These are phyloP conservation scores for Girardia tigrina DNA, from an alignment of 2,888 invertebrate genomes.

Conservation along the genomic window DNA sequence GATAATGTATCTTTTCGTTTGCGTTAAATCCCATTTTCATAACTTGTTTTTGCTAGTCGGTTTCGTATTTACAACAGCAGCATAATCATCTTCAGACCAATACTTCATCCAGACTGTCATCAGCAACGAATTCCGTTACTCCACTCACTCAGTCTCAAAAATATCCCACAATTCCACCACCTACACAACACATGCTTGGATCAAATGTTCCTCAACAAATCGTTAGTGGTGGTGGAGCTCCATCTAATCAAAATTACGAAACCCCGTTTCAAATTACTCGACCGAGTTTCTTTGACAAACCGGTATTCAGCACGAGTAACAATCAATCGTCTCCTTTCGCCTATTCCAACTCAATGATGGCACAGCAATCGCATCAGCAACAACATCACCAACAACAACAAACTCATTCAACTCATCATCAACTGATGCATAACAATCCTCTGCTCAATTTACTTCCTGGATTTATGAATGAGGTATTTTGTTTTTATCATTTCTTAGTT, in stretches of 20 bases:
- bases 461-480: not conserved
- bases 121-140: no score
- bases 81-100: not conserved
- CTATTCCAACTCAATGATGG: not conserved
- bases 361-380: not conserved
- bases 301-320: not conserved
- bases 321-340: not conserved
- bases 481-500: no score
- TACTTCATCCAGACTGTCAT: not conserved
- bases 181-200: not conserved
- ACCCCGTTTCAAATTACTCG: not conserved
- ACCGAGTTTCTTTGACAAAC: not conserved
- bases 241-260: not conserved
- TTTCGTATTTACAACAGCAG: not conserved
- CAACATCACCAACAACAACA: not conserved
- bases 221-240: no score
- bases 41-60: not conserved
- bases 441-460: not conserved
- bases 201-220: not conserved
- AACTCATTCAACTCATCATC: no score
- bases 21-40: no score
- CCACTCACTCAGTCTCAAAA: not conserved
- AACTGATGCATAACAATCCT: not conserved
- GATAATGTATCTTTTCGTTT: not conserved
- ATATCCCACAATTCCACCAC: not conserved